A percentile compares a stretch with the other conserved stretches of the same genome.
Evolutionary conservation across 2,888 invertebrate genomes (phyloP).

Genomic region (Philonicus albiceps): DNA sequence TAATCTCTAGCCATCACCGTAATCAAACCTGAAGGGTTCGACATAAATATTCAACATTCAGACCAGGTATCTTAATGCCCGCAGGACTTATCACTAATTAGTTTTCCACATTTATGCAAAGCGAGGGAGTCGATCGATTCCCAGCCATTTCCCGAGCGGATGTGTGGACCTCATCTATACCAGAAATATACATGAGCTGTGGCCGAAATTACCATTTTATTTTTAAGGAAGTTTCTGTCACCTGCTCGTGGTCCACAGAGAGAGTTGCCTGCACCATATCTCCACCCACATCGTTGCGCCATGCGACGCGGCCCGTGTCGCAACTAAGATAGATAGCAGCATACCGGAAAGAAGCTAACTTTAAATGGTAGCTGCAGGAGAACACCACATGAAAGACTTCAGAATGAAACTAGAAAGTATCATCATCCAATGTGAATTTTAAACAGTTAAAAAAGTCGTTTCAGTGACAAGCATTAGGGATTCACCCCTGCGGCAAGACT

Average conservation of each 20-base stretch:
- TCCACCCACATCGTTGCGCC: not conserved
- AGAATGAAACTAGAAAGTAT: conserved; percentile 38
- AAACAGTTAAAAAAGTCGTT: conserved; percentile 46
- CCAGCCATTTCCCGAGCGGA: not conserved
- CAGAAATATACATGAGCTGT: not conserved
- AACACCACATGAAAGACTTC: not conserved
- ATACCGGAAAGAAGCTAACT: not conserved
- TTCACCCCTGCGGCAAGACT: conserved; percentile 18
- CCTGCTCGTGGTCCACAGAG: not conserved
- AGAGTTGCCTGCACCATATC: no score
- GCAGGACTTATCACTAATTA: not conserved
- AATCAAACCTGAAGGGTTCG: not conserved
- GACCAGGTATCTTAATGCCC: not conserved
- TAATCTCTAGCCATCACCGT: not conserved
- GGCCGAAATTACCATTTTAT: not conserved
- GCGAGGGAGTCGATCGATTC: not conserved
- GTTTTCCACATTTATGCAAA: not conserved
- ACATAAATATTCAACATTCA: not conserved
- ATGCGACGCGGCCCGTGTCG: not conserved
- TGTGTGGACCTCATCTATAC: not conserved
- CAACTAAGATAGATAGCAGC: not conserved
- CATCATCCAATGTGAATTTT: conserved; percentile 46
- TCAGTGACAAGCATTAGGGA: conserved; percentile 35
- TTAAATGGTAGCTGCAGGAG: not conserved
- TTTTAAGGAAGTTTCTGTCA: not conserved